phyloP scores from a whole-genome alignment of 2,888 invertebrate species.

The Carcina quercana region DNA sequence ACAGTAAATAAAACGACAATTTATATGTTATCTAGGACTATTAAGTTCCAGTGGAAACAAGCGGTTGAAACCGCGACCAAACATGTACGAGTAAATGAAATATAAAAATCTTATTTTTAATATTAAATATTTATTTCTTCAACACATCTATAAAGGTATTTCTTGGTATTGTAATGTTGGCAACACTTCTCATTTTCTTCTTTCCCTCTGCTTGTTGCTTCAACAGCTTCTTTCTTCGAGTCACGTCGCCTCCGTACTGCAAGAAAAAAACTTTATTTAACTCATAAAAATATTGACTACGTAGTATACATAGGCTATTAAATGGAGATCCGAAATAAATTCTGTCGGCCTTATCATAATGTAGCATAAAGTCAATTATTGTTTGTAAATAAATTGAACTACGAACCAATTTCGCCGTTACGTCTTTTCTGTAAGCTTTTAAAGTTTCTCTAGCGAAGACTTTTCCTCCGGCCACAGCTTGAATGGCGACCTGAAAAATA shows the following conservation, averaged over 20 bases:
- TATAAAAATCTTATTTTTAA: not conserved
- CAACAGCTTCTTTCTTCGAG: slow-evolving; percentile 90
- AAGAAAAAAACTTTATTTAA: slow-evolving; percentile 18
- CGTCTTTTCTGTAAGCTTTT: slow-evolving; percentile 92
- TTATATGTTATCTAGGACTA: too few relatives aligned
- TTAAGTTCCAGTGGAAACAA: too few relatives aligned
- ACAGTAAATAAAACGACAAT: too few relatives aligned
- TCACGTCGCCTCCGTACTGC: slow-evolving; percentile 94
- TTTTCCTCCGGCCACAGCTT: slow-evolving; percentile 86
- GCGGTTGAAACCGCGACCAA: too few relatives aligned
- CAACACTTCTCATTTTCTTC: slow-evolving; percentile 92
- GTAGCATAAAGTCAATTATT: not conserved
- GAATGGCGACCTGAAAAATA: slow-evolving; percentile 81
- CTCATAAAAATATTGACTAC: too few relatives aligned
- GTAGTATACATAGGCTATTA: too few relatives aligned
- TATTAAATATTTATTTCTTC: slow-evolving; percentile 81
- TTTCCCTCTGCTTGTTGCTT: slow-evolving; percentile 95
- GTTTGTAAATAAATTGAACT: not conserved
- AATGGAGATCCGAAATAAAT: too few relatives aligned
- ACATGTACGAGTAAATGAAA: not conserved
- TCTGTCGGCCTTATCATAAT: too few relatives aligned
- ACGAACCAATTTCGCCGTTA: slow-evolving; percentile 92
- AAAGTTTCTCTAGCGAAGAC: slow-evolving; percentile 90
- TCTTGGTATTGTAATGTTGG: slow-evolving; percentile 92
- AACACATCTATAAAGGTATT: slow-evolving; percentile 95